Base-by-base conservation (phyloP, 2,888 invertebrate species). In the Chalcis sispes region DNA sequence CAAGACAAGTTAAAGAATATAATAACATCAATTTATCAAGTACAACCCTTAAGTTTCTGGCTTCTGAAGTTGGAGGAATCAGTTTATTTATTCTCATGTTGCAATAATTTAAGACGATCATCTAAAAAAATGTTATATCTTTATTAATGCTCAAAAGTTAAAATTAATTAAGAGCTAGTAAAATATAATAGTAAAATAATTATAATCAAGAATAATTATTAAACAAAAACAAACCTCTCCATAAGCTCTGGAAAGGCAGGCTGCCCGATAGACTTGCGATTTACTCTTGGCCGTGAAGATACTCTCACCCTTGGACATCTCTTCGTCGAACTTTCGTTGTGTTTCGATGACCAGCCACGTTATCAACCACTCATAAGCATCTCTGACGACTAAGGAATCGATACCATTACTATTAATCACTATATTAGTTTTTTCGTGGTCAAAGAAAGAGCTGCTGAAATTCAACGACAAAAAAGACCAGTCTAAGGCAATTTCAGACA, bases 311-410 rank as follows among this genome's bases (percentile, higher is more conserved):
- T 89, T 89, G 0, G 90, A 85, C 20, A 92, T 82, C 62, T 92
- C 90, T 0, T 89, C 80, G 64, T 92, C 90, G 81, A 94, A 92
- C 85, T 92, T 91, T 36, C 90, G 89, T 76, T 93, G 90, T 0
- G 95, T 95, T 77, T 93, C 91, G 74, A 92, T 90, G n/a, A 95
- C 89, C 4, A 97, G 89, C 90, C 94, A 94, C 81, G 94, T 94
- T 58, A 97, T 90, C 25, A 98, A 90, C 96, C 97, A 98, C 87
- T 95, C 93, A 89, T 95, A 97, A 29, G 93, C 92, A 56, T 91
- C 90, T 42, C 91, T 90, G 77, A 94, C 91, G 87, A 94, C 95
- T 95, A 23, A 29, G 50, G 36, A 72, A 58, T 27, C 27, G 50
- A 64, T 40, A 65, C 64, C 64, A 75, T 77, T 66, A 78, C 71